Evolutionary conservation across 2,113 vertebrate genomes (phyloP), one percentile per base, ranked within the genome.

Genomic region (Dolichallabes microphthalmus): DNA sequence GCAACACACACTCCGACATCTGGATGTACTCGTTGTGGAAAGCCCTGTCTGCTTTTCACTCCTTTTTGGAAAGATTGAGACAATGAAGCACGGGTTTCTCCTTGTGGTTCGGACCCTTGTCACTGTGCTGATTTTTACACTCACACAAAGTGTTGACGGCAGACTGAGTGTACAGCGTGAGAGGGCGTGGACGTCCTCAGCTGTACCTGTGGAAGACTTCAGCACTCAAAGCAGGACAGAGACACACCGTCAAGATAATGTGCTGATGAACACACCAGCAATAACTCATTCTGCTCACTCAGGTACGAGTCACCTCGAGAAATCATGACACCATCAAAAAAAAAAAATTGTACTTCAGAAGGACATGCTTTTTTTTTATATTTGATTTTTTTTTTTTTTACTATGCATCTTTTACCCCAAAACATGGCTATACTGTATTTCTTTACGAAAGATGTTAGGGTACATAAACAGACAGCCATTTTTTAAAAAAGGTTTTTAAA

Each of bases 121-220:
- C 55, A 78, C 81, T 35, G 69, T 85, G 61, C 52, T 90, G 84
- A 73, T 90, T 39, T 85, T 82, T 77, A 58, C 85, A 27, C 25
- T 75, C 8, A 85, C 88, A n/a, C 84, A 80, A 63, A 88, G 25
- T 27, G 71, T 12, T 35, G 50, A 82, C 86, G 85, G 61, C 32
- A 55, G 64, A 32, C 60, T 80, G 55, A 61, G 57, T 78, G 60
- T 73, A 9, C 71, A 76, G 32, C 68, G 77, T 12, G 64, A 83
- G 55, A 71, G 30, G 39, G 82, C 71, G 55, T 64, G 45, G 22
- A 64, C 25, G n/a, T 66, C n/a, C n/a, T n/a, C 80, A 25, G 45
- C 60, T 73, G 19, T 83, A 73, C 85, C 78, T 71, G 87, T 45
- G 60, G 84, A 84, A 61, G 83, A 25, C 4, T 19, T 83, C 58